phyloP scores from a whole-genome alignment of 2,797 vertebrate genomes.

The Parauchenoglanis punctatus region DNA sequence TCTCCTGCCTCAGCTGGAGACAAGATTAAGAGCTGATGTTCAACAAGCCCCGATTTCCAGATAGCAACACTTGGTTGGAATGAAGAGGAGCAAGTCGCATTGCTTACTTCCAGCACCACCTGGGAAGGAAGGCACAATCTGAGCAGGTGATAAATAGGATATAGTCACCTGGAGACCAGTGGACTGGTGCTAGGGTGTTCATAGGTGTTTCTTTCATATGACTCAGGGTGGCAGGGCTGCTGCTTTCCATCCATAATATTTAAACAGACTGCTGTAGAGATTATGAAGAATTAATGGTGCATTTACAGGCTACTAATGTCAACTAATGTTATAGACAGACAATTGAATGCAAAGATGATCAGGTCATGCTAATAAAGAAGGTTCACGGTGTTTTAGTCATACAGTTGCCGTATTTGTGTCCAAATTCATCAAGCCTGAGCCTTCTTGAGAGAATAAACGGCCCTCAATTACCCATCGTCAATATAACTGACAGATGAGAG shows the following conservation, averaged over 20 bases:
- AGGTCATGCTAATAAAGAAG: not conserved
- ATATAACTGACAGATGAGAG: not conserved
- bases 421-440: not conserved
- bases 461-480: not conserved
- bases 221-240: not conserved
- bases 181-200: not conserved
- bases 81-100: not conserved
- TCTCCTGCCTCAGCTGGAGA: slow-evolving; percentile 25
- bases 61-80: slow-evolving; percentile 11
- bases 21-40: slow-evolving; percentile 28
- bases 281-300: not conserved
- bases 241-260: not conserved
- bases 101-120: slow-evolving; percentile 21
- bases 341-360: not conserved
- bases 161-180: slow-evolving; percentile 13
- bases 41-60: slow-evolving; percentile 17
- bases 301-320: not conserved
- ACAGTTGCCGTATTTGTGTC: not conserved
- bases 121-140: slow-evolving; percentile 2
- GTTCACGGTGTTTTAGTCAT: too few relatives aligned
- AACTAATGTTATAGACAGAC: not conserved
- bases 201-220: not conserved
- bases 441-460: not conserved
- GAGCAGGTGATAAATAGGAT: slow-evolving; percentile 10
- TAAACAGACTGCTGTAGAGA: not conserved